phyloP scores from a whole-genome alignment of 30 jellyfish, hydroid and myxozoan species.

The Cassiopea andromeda region DNA sequence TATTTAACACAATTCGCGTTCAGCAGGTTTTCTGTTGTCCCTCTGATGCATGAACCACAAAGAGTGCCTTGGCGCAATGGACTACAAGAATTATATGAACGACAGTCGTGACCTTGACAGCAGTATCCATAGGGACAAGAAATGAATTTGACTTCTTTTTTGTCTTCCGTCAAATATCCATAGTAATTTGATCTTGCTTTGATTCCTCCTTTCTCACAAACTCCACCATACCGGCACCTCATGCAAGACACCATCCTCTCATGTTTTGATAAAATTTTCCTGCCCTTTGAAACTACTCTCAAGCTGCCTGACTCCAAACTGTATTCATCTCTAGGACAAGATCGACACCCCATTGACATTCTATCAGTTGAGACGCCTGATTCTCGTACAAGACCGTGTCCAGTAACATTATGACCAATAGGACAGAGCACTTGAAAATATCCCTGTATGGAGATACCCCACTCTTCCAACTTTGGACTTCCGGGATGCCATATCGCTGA shows the following conservation, averaged over 20 bases:
- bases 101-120: slow-evolving; percentile 81
- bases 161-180: slow-evolving; percentile 75
- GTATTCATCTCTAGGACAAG: slow-evolving; percentile 84
- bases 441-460: slow-evolving; percentile 80
- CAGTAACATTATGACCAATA: slow-evolving; percentile 85
- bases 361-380: slow-evolving; percentile 62
- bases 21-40: slow-evolving; percentile 81
- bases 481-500: slow-evolving; percentile 99
- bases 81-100: slow-evolving; percentile 79
- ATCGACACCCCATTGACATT: slow-evolving; percentile 77
- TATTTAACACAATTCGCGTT: slow-evolving; percentile 75
- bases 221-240: slow-evolving; percentile 92
- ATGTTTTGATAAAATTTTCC: slow-evolving; percentile 8
- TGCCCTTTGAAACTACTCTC: slow-evolving; percentile 41
- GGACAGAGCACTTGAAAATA: slow-evolving; percentile 85
- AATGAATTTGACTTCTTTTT: slow-evolving; percentile 73
- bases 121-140: slow-evolving; percentile 95
- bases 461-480: slow-evolving; percentile 86
- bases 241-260: slow-evolving; percentile 63
- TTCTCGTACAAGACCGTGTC: slow-evolving; percentile 80
- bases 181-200: slow-evolving; percentile 84
- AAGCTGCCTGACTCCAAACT: slow-evolving; percentile 85
- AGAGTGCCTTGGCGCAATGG: slow-evolving; percentile 63
- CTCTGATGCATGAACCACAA: slow-evolving; percentile 89
- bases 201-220: slow-evolving; percentile 82